phyloP scores from a whole-genome alignment of 2,888 invertebrate species.

The Steinernema scapterisci region DNA sequence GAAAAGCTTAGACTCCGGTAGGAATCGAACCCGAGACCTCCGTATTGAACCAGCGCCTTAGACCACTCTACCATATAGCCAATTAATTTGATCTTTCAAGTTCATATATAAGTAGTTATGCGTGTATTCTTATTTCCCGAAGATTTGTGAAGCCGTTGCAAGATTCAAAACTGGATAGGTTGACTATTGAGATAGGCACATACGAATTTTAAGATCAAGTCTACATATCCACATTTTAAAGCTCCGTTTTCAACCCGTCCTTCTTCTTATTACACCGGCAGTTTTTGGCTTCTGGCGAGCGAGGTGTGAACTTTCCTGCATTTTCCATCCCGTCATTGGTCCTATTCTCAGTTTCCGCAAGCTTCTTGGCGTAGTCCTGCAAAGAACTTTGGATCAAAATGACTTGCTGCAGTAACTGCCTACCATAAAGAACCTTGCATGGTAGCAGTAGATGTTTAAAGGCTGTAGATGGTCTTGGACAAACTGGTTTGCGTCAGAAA shows the following conservation, averaged over 20 bases:
- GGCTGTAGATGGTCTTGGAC: constrained; percentile 46
- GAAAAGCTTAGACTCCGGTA: too few species aligned
- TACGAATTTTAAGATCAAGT: too few species aligned
- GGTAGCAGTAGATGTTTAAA: constrained; percentile 47
- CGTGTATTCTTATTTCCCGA: too few species aligned
- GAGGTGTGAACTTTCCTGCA: not conserved
- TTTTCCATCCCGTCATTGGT: not conserved
- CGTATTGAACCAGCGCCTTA: too few species aligned
- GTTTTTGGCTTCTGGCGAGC: not conserved
- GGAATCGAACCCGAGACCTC: too few species aligned
- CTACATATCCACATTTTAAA: not conserved
- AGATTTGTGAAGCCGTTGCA: too few species aligned
- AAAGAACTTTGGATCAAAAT: not conserved
- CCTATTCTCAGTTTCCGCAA: not conserved
- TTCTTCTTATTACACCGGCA: not conserved
- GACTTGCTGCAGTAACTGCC: not conserved
- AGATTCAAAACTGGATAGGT: too few species aligned
- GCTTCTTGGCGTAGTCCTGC: constrained; percentile 36
- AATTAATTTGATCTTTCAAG: too few species aligned
- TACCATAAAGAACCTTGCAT: constrained; percentile 43
- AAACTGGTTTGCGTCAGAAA: constrained; percentile 37
- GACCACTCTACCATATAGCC: too few species aligned
- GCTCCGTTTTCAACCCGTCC: not conserved
- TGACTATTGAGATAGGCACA: too few species aligned
- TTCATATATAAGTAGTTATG: too few species aligned